Conservation (phyloP, 1,140 invertebrate species). For the Drosophila arawakana region DNA sequence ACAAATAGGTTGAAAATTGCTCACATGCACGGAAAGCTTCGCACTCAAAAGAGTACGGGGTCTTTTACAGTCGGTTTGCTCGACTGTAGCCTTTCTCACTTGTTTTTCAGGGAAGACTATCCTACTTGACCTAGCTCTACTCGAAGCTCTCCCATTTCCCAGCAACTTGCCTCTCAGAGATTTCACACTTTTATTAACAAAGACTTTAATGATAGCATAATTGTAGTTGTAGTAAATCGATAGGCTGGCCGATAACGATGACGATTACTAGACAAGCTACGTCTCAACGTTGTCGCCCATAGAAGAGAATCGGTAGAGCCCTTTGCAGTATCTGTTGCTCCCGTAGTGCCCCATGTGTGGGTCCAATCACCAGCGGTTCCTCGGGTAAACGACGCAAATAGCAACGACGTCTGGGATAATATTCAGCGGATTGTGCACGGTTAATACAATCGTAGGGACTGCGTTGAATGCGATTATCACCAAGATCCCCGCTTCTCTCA, state of each 20-base stretch:
- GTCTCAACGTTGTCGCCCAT: constrained; percentile 7
- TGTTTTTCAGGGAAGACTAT: too few species aligned
- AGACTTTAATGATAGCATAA: not conserved
- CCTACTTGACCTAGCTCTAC: too few species aligned
- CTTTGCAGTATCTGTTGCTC: constrained; percentile 17
- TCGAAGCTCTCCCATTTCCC: not conserved
- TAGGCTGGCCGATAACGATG: not conserved
- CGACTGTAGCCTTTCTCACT: too few species aligned
- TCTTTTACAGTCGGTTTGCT: too few species aligned
- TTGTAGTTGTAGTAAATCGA: not conserved
- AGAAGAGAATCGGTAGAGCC: constrained; percentile 21
- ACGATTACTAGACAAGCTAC: not conserved
- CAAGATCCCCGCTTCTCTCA: not conserved
- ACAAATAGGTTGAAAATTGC: too few species aligned
- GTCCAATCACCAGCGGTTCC: constrained; percentile 27
- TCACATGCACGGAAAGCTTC: too few species aligned
- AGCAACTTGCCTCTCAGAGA: not conserved
- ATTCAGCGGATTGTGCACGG: not conserved
- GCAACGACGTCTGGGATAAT: constrained; percentile 17
- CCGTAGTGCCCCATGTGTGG: constrained; percentile 18
- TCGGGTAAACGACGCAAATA: constrained; percentile 32
- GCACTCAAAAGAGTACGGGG: too few species aligned
- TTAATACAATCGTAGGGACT: constrained; percentile 7
- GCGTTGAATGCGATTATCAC: not conserved
- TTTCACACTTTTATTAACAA: not conserved